Evolutionary conservation across 1,140 invertebrate species (phyloP), one percentile per base, ranked within the genome.

Genomic region (Zaprionus kolodkinae): DNA sequence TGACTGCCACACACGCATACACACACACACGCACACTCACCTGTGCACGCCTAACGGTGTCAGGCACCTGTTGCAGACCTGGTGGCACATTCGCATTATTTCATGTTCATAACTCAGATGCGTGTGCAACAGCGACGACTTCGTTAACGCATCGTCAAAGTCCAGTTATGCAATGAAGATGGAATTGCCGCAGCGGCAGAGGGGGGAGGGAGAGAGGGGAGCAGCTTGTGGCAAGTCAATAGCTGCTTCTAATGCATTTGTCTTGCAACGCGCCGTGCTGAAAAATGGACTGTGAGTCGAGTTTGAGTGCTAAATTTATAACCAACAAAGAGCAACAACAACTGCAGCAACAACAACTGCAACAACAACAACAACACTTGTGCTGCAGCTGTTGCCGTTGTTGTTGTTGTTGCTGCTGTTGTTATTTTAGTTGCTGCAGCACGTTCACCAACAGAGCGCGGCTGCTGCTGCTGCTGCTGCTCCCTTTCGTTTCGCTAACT

Each of bases 401-500:
- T 21, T 43, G 63, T 21, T 43, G 54, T 62, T 69, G 54, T 45
- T 63, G 57, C n/a, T 71, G 50, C 54, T 76, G 72, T 59, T 76
- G 67, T 69, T 59, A 40, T 60, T 68, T 57, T 61, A 64, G 68
- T 73, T 69, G 59, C 13, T 54, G 15, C 30, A 54, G 50, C 65
- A 85, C 78, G 84, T 77, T 87, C 77, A 81, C 62, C 40, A 48
- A n/a, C 65, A n/a, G n/a, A n/a, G n/a, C n/a, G n/a, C n/a, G n/a
- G n/a, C n/a, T n/a, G n/a, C n/a, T n/a, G n/a, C 21, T 21, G 1
- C 21, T 21, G 35, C 63, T 45, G 27, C 45, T 87, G 83, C 83
- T 88, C 84, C 84, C 84, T 88, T 88, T 89, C 84, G 84, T 66
- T 88, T 89, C 84, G 85, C 77, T 89, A 88, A 88, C 84, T 88